A percentile compares a stretch with the other conserved stretches of the same genome.
Conservation (phyloP, 2,888 invertebrate species). For the Acanthosoma haemorrhoidale region DNA sequence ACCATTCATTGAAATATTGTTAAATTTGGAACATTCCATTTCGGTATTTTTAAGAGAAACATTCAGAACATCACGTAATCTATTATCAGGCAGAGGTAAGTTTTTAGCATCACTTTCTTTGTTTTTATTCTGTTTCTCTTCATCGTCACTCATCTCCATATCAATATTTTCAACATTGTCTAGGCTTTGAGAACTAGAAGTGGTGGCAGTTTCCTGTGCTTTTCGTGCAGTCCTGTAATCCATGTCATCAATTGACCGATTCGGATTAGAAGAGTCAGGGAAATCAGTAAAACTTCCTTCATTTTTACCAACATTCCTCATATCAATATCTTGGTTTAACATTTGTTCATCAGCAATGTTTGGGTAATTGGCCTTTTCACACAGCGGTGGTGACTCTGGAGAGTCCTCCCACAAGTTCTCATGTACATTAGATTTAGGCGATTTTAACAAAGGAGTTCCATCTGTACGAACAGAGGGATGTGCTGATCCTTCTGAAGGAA, state of each 20-base stretch:
- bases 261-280: conserved; percentile 53
- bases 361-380: conserved; percentile 39
- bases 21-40: too few species aligned
- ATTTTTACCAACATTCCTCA: conserved; percentile 38
- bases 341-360: conserved; percentile 17
- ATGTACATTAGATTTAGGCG: not conserved
- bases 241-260: conserved; percentile 34
- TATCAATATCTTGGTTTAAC: conserved; percentile 29
- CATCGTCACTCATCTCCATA: conserved; percentile 83
- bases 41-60: not conserved
- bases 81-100: not conserved
- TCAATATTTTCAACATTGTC: conserved; percentile 77
- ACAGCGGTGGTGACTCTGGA: conserved; percentile 40
- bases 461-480: not conserved
- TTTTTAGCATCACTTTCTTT: conserved; percentile 8
- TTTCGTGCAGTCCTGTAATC: conserved; percentile 37
- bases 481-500: conserved; percentile 16
- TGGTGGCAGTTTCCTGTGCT: conserved; percentile 9
- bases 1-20: not conserved
- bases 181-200: conserved; percentile 15
- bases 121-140: conserved; percentile 44
- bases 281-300: conserved; percentile 71
- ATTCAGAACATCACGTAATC: not conserved
- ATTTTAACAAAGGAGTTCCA: too few species aligned
- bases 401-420: conserved; percentile 34